Conservation (phyloP, 2,113 vertebrate species). For the Silurus asotus region DNA sequence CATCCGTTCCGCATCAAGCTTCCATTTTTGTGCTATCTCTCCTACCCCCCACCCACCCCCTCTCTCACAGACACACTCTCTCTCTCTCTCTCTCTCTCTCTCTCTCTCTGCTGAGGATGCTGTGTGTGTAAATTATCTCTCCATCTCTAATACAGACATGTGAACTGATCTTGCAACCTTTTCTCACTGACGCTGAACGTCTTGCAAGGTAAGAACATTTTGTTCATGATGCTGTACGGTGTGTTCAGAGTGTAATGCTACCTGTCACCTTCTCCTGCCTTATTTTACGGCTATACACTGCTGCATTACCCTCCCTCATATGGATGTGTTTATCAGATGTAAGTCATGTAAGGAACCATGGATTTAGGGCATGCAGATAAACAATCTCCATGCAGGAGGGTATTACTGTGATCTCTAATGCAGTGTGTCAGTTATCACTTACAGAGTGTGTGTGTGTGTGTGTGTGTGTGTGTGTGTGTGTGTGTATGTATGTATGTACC, state of each 20-base stretch:
- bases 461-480: background rate
- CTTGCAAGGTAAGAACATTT: slow-evolving; percentile 15
- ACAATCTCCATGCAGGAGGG: background rate
- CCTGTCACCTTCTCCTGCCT: slow-evolving; percentile 10
- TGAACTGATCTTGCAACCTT: background rate
- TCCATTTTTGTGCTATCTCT: slow-evolving; percentile 17
- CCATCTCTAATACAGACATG: slow-evolving; percentile 1
- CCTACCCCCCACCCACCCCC: no score
- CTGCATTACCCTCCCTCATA: background rate
- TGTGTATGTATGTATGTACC: background rate
- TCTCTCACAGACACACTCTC: no score
- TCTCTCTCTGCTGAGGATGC: slow-evolving; percentile 7
- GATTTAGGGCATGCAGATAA: background rate
- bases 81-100: background rate
- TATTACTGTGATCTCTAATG: background rate
- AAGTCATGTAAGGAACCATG: no score
- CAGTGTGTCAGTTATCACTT: background rate
- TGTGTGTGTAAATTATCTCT: slow-evolving; percentile 1
- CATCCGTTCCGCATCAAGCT: slow-evolving; percentile 22
- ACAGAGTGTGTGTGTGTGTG: background rate
- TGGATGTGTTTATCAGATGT: background rate
- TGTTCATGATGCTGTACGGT: background rate
- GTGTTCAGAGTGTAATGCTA: background rate
- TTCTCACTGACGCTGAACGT: background rate
- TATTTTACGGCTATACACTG: background rate